Evolutionary conservation across 2,797 vertebrate genomes (phyloP).

Genomic region (Diplodus puntazzo): DNA sequence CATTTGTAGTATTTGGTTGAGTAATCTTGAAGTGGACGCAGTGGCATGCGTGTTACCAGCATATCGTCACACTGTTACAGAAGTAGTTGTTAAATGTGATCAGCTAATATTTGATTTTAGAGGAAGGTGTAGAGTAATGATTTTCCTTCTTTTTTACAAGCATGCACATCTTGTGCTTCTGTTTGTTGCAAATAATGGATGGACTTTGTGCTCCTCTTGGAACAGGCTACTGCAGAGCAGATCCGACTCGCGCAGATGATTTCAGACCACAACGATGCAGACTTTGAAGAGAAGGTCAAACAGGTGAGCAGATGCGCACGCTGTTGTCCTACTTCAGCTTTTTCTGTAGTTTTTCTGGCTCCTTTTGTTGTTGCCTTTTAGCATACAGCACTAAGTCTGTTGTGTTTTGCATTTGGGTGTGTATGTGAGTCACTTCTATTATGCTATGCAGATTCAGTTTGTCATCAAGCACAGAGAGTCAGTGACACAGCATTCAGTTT

Average conservation of each 20-base stretch:
- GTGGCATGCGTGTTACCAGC: not conserved
- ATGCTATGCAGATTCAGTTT: constrained; percentile 1
- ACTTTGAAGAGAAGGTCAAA: constrained; percentile 99
- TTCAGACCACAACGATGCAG: constrained; percentile 98
- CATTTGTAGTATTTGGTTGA: not conserved
- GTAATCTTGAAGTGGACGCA: not conserved
- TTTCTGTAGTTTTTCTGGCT: not conserved
- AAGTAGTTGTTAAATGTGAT: not conserved
- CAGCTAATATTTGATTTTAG: not conserved
- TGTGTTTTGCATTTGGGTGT: not conserved
- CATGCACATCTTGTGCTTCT: constrained; percentile 16
- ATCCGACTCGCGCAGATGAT: constrained; percentile 99
- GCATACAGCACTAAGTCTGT: not conserved
- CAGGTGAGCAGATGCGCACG: constrained; percentile 85
- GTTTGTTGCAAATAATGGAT: constrained; percentile 24
- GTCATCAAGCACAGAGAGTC: not conserved
- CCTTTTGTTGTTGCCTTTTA: not conserved
- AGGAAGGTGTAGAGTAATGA: not conserved
- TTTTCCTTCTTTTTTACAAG: not conserved
- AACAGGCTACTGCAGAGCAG: constrained; percentile 98
- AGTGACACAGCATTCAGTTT: not conserved
- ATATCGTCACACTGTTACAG: not conserved
- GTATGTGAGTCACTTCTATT: not conserved
- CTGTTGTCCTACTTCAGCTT: constrained; percentile 12
- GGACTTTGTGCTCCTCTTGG: constrained; percentile 10